phyloP scores from a whole-genome alignment of 2,113 vertebrate species.

The Dinomys branickii region DNA sequence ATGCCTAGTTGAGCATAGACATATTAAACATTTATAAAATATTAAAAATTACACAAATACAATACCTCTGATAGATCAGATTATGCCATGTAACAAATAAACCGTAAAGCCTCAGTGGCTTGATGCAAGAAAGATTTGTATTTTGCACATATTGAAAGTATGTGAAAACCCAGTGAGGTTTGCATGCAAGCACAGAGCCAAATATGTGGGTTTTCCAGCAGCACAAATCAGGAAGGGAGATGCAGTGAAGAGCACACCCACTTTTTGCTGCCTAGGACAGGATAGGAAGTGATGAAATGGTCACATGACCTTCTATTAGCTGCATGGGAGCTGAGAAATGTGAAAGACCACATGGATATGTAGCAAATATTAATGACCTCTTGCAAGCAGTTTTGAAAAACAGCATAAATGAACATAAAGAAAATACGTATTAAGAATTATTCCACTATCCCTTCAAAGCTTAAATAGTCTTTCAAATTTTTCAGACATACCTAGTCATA shows the following conservation, averaged over 20 bases:
- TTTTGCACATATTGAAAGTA: not conserved
- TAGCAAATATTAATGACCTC: not conserved
- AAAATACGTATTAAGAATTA: not conserved
- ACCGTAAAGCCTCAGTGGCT: not conserved
- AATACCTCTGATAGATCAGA: not conserved
- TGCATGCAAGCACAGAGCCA: not conserved
- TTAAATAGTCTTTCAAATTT: not conserved
- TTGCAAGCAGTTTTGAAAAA: not conserved
- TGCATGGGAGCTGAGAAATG: not conserved
- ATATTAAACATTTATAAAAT: constrained; percentile 28
- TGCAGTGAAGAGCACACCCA: not conserved
- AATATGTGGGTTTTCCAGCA: not conserved
- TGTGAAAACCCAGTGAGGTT: not conserved
- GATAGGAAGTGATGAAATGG: not conserved
- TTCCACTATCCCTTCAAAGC: constrained; percentile 2
- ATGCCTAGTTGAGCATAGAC: not conserved
- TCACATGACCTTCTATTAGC: not conserved
- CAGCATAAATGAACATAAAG: not conserved
- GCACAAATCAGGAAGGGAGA: not conserved
- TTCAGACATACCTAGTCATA: not conserved
- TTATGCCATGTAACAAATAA: not conserved
- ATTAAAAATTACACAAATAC: not conserved
- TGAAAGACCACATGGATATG: not conserved
- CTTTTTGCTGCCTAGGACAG: not conserved
- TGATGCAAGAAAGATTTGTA: not conserved